Evolutionary conservation across 1,140 invertebrate genomes (phyloP), one percentile per base, ranked within the genome.

Genomic region (Berghia stephanieae): DNA sequence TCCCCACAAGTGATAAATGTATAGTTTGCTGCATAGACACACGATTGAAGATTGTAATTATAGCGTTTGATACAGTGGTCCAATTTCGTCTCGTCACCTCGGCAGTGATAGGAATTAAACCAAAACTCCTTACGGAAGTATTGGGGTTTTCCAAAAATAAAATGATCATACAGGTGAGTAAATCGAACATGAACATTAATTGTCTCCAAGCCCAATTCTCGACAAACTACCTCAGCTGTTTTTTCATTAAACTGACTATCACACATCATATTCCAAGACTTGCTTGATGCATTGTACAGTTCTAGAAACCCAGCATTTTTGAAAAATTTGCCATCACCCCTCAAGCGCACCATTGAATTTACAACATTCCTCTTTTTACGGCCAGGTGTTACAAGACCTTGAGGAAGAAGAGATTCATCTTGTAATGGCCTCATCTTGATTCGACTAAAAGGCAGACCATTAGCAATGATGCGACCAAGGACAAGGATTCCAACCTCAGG

Each of bases 401-500:
- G n/a, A n/a, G n/a, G n/a, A n/a, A 16, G 1, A n/a, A 67, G 0
- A 75, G 34, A 13, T 43, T 43, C 8, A 38, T 43, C 16, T 55
- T 78, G 66, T 13, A 83, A 43, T 8, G 86, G 83, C 52, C 70
- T 57, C 70, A 87, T 83, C 43, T 82, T 84, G 34, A 87, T 87
- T 72, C 95, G 94, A 36, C 93, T 91, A 46, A 94, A 93, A 72
- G 92, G 91, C 43, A 92, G 92, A 0, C 98, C 98, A 74, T 93
- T 89, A 2, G 96, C 97, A 78, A 93, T 92, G n/a, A 99, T 89
- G 1, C 94, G 94, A 0, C 98, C 98, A 70, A 99, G 90, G 5
- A 99, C 97, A 13, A 99, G 90, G 79, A 99, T 97, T 0, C 98
- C 97, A 80, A 99, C 96, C 90, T 97, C 98, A 2, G 98, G 96